phyloP scores from a whole-genome alignment of 2,113 vertebrate species.

The Thamnaconus septentrionalis region DNA sequence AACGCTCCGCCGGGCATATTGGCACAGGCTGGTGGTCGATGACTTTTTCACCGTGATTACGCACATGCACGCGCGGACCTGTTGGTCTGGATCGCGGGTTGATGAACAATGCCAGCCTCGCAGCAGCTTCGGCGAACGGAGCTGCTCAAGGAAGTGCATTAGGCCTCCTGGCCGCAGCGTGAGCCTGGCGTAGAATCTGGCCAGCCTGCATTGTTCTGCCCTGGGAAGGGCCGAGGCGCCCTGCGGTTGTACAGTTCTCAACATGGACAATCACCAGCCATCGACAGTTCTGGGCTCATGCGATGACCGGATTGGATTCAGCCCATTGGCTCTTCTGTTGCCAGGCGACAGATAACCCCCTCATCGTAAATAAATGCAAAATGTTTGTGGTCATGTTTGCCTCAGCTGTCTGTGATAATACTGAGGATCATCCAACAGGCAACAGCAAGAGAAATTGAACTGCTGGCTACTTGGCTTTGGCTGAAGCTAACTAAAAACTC shows the following conservation, averaged over 20 bases:
- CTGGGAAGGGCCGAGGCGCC: conserved; percentile 30
- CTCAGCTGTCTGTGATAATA: neutral
- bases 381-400: too few relatives aligned
- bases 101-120: conserved; percentile 34
- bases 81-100: too few relatives aligned
- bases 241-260: conserved; percentile 29
- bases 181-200: conserved; percentile 35
- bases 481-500: too few relatives aligned
- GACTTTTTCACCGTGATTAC: too few relatives aligned
- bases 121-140: conserved; percentile 55
- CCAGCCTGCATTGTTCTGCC: conserved; percentile 25
- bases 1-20: conserved; percentile 58
- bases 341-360: conserved; percentile 6
- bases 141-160: conserved; percentile 59
- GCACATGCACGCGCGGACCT: too few relatives aligned
- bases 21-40: conserved; percentile 58
- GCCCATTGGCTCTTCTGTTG: conserved; percentile 6
- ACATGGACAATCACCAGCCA: conserved; percentile 29
- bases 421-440: neutral
- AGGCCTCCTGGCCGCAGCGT: conserved; percentile 57
- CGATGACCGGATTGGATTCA: too few relatives aligned
- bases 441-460: neutral
- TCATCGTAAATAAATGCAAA: too few relatives aligned
- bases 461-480: neutral
- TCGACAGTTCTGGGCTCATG: too few relatives aligned